phyloP scores from a whole-genome alignment of 2,797 vertebrate species.

The Spizella passerina region DNA sequence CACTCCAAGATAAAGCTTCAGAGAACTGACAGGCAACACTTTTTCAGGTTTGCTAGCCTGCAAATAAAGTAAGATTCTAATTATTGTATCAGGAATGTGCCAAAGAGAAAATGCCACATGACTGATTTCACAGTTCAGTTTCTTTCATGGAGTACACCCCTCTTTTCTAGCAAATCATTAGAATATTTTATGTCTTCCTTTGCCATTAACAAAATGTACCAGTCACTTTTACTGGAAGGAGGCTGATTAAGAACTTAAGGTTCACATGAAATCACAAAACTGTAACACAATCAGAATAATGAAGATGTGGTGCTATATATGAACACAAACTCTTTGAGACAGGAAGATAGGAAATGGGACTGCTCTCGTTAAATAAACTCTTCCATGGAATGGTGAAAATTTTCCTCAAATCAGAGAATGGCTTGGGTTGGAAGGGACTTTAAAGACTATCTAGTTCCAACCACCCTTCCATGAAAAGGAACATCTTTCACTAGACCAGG shows the following conservation, averaged over 20 bases:
- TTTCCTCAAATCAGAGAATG: not conserved
- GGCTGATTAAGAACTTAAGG: not conserved
- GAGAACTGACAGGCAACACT: conserved; percentile 79
- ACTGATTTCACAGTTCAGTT: not conserved
- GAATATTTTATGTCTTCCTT: not conserved
- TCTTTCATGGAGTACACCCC: not conserved
- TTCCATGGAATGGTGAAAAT: not conserved
- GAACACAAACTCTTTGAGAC: not conserved
- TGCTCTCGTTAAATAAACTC: not conserved
- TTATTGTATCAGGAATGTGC: not conserved
- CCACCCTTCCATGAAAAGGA: fast-evolving
- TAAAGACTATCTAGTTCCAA: not conserved
- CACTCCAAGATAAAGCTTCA: conserved; percentile 92
- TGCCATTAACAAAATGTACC: not conserved
- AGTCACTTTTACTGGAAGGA: not conserved
- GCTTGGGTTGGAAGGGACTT: not conserved
- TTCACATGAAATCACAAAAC: not conserved
- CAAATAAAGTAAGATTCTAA: conserved; percentile 38
- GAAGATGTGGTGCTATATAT: not conserved
- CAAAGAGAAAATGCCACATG: not conserved
- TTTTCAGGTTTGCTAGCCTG: conserved; percentile 91
- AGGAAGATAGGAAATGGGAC: not conserved
- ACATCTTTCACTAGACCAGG: not conserved
- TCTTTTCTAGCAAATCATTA: not conserved
- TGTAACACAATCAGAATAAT: not conserved